Conservation (phyloP, 2,888 invertebrate genomes). For the Drosophila tanythrix region DNA sequence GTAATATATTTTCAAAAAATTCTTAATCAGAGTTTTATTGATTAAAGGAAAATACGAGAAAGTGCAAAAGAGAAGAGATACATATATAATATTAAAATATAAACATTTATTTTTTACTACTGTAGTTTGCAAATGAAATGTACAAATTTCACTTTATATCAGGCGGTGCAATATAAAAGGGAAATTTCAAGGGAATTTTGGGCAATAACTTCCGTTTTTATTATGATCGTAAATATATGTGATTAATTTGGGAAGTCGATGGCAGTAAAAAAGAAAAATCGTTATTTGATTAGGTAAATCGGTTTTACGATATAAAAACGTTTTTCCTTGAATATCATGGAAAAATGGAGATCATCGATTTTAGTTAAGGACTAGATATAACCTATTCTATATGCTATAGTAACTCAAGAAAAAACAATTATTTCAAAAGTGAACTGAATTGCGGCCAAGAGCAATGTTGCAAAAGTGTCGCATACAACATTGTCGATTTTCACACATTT, state of each 20-base stretch:
- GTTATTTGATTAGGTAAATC: neutral
- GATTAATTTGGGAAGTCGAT: neutral
- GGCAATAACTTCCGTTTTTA: neutral
- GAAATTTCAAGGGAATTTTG: neutral
- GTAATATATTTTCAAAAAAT: neutral
- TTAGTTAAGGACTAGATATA: neutral
- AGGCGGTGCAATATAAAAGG: conserved; percentile 10
- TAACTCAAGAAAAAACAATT: neutral
- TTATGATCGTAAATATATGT: neutral
- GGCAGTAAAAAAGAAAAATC: neutral
- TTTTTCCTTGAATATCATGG: neutral
- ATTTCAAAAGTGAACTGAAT: neutral
- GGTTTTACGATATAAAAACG: neutral
- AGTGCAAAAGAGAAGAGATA: neutral
- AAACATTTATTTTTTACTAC: too few relatives aligned
- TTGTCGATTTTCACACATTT: conserved; percentile 26
- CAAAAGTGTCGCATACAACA: conserved; percentile 12
- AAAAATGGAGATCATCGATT: neutral
- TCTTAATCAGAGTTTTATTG: neutral
- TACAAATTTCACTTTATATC: conserved; percentile 26
- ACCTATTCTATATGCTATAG: neutral
- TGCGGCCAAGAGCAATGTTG: conserved; percentile 10
- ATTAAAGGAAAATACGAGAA: neutral
- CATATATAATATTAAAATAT: neutral
- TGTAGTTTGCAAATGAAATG: conserved; percentile 1